Evolutionary conservation across 2,113 vertebrate species (phyloP).

Genomic region (Morone saxatilis): DNA sequence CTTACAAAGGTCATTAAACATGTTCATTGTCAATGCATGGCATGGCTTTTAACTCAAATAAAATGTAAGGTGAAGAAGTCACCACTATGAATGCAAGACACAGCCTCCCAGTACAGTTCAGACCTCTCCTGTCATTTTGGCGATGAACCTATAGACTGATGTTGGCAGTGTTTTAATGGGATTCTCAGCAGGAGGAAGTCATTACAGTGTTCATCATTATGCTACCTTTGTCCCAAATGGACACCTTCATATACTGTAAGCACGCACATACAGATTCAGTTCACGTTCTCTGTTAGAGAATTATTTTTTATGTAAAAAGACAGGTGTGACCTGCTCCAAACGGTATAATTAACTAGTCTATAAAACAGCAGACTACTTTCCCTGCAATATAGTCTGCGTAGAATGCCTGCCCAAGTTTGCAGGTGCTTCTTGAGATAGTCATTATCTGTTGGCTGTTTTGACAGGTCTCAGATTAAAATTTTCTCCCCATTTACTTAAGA

Average conservation of each 20-base stretch:
- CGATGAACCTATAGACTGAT: background rate
- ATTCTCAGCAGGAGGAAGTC: background rate
- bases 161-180: slow-evolving; percentile 3
- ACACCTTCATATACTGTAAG: background rate
- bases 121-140: background rate
- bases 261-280: background rate
- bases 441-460: slow-evolving; percentile 7
- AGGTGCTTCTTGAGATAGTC: slow-evolving; percentile 10
- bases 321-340: slow-evolving; percentile 10
- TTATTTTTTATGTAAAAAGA: background rate
- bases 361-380: slow-evolving; percentile 3
- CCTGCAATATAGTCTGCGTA: background rate
- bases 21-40: background rate
- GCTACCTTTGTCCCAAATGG: slow-evolving; percentile 1
- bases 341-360: slow-evolving; percentile 17
- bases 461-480: background rate
- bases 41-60: background rate
- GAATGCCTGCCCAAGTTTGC: background rate
- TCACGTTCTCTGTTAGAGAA: slow-evolving; percentile 9
- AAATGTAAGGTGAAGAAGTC: background rate
- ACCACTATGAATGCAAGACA: background rate
- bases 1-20: background rate
- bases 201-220: background rate
- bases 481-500: background rate
- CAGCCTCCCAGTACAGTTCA: background rate